phyloP scores from a whole-genome alignment of 1,140 invertebrate species.

The Aphis craccivora region DNA sequence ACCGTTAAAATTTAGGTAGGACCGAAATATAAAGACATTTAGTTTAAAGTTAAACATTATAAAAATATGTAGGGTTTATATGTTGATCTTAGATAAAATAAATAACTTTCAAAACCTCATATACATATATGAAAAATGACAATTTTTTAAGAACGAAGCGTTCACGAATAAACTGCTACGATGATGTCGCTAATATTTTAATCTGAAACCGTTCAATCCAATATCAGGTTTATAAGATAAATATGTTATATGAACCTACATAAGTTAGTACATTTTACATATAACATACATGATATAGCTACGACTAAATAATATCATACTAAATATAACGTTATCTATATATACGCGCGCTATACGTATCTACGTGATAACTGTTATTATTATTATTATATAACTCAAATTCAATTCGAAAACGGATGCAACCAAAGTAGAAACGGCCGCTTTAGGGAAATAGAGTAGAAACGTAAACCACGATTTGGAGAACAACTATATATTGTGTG shows the following conservation, averaged over 20 bases:
- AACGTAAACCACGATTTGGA: conserved; percentile 22
- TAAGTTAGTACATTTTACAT: not conserved
- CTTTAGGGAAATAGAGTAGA: conserved; percentile 39
- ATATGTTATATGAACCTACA: no score
- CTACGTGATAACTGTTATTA: not conserved
- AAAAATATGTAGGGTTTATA: no score
- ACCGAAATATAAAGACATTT: not conserved
- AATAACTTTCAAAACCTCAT: no score
- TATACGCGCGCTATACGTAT: not conserved
- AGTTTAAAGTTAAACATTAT: not conserved
- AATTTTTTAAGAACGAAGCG: no score
- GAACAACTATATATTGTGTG: not conserved
- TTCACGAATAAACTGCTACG: no score
- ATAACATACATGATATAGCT: not conserved
- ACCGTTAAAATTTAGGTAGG: not conserved
- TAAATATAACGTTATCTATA: not conserved
- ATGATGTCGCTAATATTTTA: not conserved
- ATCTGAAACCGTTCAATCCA: not conserved
- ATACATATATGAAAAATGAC: not conserved
- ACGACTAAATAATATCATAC: not conserved
- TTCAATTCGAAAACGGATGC: conserved; percentile 39
- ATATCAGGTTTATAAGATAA: not conserved
- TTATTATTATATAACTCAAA: not conserved
- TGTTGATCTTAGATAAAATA: no score
- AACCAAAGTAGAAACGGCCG: not conserved